A percentile compares a stretch with the other conserved stretches of the same genome.
These are phyloP conservation scores for Drosophila biarmipes DNA, from an alignment of 1,140 invertebrate genomes.

Conservation along the genomic window DNA sequence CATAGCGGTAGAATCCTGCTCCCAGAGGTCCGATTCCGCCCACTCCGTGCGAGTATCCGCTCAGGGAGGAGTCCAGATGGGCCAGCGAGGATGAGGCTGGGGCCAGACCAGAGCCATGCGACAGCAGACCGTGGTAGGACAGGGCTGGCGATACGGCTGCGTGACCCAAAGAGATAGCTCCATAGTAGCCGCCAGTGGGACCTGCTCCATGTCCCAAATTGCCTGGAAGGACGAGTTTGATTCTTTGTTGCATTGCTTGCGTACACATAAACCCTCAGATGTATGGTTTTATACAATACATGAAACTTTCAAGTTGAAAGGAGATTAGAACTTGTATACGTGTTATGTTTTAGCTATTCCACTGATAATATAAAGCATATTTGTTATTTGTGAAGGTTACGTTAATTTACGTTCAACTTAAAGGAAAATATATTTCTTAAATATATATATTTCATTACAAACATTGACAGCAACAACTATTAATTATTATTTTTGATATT, in stretches of 20 bases:
- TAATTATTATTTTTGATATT: too few relatives aligned
- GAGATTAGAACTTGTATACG: too few relatives aligned
- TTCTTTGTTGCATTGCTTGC: not conserved
- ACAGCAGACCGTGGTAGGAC: constrained; percentile 59
- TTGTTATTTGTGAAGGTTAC: too few relatives aligned
- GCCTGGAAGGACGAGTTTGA: constrained; percentile 17
- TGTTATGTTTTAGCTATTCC: too few relatives aligned
- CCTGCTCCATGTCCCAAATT: constrained; percentile 36
- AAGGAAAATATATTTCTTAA: too few relatives aligned
- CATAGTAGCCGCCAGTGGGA: constrained; percentile 64
- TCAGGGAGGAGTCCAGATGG: constrained; percentile 51
- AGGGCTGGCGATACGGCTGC: constrained; percentile 64
- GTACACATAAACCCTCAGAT: too few relatives aligned
- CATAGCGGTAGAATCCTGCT: constrained; percentile 78
- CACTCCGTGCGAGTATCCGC: constrained; percentile 64
- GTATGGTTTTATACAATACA: too few relatives aligned
- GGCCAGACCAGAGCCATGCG: constrained; percentile 39
- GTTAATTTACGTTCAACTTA: too few relatives aligned
- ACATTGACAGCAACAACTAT: too few relatives aligned
- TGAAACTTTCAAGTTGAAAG: too few relatives aligned
- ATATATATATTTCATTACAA: too few relatives aligned
- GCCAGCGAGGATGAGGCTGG: constrained; percentile 9
- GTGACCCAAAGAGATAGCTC: constrained; percentile 71
- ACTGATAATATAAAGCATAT: too few relatives aligned
- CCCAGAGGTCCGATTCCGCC: constrained; percentile 70